Evolutionary conservation across 2,797 vertebrate genomes (phyloP).

Genomic region (Bovichtus diacanthus): DNA sequence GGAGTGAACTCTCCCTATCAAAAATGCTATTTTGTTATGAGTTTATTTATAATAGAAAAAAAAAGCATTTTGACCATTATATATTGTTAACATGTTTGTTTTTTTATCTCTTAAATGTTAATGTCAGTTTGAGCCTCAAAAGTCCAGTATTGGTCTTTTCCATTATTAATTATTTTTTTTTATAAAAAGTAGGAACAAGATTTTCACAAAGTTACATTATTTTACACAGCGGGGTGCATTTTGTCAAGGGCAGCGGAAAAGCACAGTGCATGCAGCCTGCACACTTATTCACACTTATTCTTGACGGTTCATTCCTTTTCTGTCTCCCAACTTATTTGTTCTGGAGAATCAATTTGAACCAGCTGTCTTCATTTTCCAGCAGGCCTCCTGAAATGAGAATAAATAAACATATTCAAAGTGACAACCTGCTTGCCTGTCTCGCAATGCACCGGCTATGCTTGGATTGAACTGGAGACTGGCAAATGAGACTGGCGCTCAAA

Average conservation of each 20-base stretch:
- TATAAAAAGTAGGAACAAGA: neutral
- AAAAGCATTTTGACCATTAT: neutral
- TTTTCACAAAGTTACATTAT: neutral
- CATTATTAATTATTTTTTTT: neutral
- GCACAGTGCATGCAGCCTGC: conserved; percentile 18
- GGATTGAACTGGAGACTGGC: conserved; percentile 72
- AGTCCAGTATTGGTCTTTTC: neutral
- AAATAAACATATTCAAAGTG: conserved; percentile 85
- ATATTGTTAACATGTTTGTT: neutral
- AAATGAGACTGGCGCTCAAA: conserved; percentile 74
- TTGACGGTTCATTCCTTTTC: conserved; percentile 49
- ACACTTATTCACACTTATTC: neutral
- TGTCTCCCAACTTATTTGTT: conserved; percentile 50
- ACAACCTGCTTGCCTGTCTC: conserved; percentile 72
- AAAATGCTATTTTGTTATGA: neutral
- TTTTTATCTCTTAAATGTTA: neutral
- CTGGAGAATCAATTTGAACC: conserved; percentile 72
- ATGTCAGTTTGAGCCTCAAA: neutral
- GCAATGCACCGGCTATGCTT: conserved; percentile 58
- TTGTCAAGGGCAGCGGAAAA: neutral
- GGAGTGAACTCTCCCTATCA: too few species aligned
- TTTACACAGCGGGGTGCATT: conserved; percentile 16
- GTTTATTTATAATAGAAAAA: neutral
- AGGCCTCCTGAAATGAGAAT: conserved; percentile 70
- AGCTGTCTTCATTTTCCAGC: conserved; percentile 69